Evolutionary conservation across 2,113 vertebrate genomes (phyloP).

Genomic region (Cettia cetti): DNA sequence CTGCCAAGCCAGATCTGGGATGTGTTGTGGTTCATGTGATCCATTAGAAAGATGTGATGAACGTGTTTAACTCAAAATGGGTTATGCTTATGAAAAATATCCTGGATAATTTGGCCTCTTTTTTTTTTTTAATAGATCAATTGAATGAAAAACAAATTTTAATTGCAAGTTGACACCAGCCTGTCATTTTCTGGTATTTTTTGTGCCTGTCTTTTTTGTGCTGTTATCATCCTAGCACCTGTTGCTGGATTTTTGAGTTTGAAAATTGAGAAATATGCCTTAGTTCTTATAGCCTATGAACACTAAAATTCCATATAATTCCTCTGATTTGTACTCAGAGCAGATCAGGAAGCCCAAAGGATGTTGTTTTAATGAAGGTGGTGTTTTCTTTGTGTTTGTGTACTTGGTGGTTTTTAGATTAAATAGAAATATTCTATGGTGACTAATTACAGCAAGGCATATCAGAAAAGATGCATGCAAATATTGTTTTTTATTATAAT

Average conservation of each 20-base stretch:
- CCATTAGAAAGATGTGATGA: background rate
- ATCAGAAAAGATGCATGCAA: background rate
- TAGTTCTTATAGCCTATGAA: background rate
- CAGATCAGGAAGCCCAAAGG: background rate
- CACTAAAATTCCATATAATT: background rate
- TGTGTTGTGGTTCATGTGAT: background rate
- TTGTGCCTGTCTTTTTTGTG: background rate
- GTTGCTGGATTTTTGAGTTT: background rate
- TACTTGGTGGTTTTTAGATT: background rate
- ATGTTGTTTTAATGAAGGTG: background rate
- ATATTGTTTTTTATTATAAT: background rate
- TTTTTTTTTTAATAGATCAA: background rate
- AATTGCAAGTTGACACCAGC: background rate
- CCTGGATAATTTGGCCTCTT: background rate
- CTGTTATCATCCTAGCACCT: background rate
- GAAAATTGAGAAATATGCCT: background rate
- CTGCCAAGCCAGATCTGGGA: background rate
- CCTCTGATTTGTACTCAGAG: background rate
- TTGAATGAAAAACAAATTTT: background rate
- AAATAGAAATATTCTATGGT: background rate
- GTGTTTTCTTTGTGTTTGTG: background rate
- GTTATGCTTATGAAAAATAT: background rate
- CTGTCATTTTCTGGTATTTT: background rate
- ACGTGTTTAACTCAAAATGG: background rate
- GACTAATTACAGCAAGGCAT: background rate